Conservation (phyloP, 2,888 invertebrate genomes). For the Pterobdella sp. region DNA sequence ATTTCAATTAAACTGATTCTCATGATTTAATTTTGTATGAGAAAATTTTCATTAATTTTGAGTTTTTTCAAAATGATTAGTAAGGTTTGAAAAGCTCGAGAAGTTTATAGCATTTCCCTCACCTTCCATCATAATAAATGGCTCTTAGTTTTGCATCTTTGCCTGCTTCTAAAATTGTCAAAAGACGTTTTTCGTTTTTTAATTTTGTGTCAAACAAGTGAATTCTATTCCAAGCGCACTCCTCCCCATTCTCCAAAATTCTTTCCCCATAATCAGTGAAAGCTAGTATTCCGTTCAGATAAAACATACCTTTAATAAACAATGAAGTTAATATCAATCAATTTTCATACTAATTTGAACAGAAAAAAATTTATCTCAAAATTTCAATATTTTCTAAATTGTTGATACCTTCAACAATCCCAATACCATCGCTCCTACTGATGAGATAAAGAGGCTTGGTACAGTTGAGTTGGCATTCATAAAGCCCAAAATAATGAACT, state of each 20-base stretch:
- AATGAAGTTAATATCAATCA: not conserved
- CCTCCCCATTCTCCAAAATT: not conserved
- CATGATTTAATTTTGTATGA: too few species aligned
- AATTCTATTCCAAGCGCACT: not conserved
- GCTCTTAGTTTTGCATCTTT: not conserved
- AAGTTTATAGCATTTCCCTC: not conserved
- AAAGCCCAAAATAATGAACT: not conserved
- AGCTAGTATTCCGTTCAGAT: not conserved
- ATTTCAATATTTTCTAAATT: not conserved
- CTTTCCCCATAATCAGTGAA: not conserved
- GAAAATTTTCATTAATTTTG: not conserved
- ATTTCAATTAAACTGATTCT: too few species aligned
- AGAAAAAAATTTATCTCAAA: not conserved
- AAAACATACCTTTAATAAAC: not conserved
- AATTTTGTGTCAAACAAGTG: not conserved
- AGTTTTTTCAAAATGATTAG: not conserved
- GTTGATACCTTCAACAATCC: not conserved
- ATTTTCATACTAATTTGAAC: not conserved
- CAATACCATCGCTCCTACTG: not conserved
- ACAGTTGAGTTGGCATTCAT: not conserved
- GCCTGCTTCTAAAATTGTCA: not conserved
- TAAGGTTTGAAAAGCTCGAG: not conserved
- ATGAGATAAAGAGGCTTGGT: not conserved
- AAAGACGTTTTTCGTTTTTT: not conserved
- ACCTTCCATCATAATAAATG: not conserved